Percentiles rank a stretch among this genome's conserved stretches.
phyloP scores from a whole-genome alignment of 2,888 invertebrate species.

The Hirtodrosophila confusa region DNA sequence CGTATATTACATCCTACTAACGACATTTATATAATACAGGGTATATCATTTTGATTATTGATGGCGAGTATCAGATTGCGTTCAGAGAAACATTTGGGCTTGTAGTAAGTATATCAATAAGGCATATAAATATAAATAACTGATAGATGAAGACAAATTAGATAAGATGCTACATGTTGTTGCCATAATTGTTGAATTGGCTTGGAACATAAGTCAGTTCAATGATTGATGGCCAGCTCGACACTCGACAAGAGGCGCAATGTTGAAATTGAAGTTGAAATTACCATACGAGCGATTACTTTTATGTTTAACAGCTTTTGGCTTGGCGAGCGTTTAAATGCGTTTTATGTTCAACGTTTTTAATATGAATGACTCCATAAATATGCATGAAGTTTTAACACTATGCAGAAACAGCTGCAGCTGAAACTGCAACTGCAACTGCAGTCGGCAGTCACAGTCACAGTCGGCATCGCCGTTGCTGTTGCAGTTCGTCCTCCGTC shows the following conservation, averaged over 20 bases:
- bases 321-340: conserved; percentile 64
- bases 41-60: no score
- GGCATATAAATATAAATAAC: neutral
- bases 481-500: neutral
- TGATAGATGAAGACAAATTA: conserved; percentile 35
- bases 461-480: neutral
- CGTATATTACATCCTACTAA: no score
- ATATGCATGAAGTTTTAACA: conserved; percentile 79
- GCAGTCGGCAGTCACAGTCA: conserved; percentile 5
- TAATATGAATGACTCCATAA: conserved; percentile 78
- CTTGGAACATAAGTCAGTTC: neutral
- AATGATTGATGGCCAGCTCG: conserved; percentile 30
- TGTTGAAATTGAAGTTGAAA: conserved; percentile 21
- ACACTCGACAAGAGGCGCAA: conserved; percentile 7
- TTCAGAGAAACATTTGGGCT: no score
- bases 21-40: no score
- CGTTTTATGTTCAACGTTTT: conserved; percentile 69
- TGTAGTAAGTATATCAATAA: no score
- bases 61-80: no score
- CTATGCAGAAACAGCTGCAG: conserved; percentile 73
- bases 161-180: conserved; percentile 4
- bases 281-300: conserved; percentile 49
- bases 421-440: conserved; percentile 49
- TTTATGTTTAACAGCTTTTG: conserved; percentile 51
- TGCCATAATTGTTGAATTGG: neutral